Base-by-base conservation (phyloP, 2,113 vertebrate genomes). In the Sclerurus mexicanus region DNA sequence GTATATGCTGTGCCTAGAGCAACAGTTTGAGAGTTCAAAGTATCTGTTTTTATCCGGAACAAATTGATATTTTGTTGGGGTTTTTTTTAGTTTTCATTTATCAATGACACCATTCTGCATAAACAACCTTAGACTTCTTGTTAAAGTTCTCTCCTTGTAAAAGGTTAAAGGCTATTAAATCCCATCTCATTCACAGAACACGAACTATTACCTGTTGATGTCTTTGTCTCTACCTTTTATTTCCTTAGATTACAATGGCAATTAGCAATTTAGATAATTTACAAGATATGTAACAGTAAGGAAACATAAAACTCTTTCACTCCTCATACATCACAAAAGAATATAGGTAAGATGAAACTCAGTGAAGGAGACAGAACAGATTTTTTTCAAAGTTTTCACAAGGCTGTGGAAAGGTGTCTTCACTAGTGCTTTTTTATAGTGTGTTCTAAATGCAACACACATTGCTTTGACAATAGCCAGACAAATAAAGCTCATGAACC, bases 31-130 rank as follows among this genome's bases (percentile, higher is more conserved):
- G 83, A 58, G 10, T 52, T 42, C 30, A 47, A 40, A 67, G 49
- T 11, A 33, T 24, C 23, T 35, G n/a, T 12, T 81, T 81, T 49
- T 66, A 55, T 39, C 35, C 10, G 22, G 25, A 82, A 67, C 5
- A 33, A 27, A 53, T 0, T 4, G 7, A 46, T 30, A 10, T 52
- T 44, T 40, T 9, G 39, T 66, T 85, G 27, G 5, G 2, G 0
- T 0, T 1, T 5, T 7, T 66, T 66, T 69, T 11, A 21, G 4
- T 37, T 88, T 72, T 82, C 35, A 28, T 79, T 83, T 83, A 39
- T 42, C 30, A 76, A 1, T 23, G 4, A 35, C 8, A 50, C 1
- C 3, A 3, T 77, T 84, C 27, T 75, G 53, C 4, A 33, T 58
- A 40, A 80, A 50, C 12, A 83, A 12, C 4, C 18, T 16, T 46